Evolutionary conservation across 2,888 invertebrate species (phyloP), one percentile per base, ranked within the genome.

Genomic region (Zygaena filipendulae): DNA sequence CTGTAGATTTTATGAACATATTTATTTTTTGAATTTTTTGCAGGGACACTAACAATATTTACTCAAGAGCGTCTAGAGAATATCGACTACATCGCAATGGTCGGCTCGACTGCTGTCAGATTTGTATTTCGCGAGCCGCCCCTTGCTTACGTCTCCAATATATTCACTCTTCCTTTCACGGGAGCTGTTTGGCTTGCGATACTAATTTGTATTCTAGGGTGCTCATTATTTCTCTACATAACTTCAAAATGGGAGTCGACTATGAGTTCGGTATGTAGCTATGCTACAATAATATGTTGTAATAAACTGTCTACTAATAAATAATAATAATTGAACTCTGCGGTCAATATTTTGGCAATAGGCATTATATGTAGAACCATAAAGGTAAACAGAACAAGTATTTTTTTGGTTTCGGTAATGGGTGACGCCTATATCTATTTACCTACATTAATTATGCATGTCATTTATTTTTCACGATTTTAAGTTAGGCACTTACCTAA

Each of bases 111-210:
- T 0, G 64, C 66, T 0, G 75, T 83, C 1, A 70, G 75, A 13
- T 86, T 88, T 45, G 72, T 88, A 11, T 88, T 88, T 59, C 75
- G 85, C 1, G 84, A 85, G 35, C 88, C 88, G 0, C 83, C 87
- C 0, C 2, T 67, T 87, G 84, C 88, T 0, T 81, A 83, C 29
- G 75, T 87, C 3, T 79, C 82, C 25, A 89, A 88, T 42, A 84
- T 89, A 43, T 88, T 87, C 56, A 64, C 82, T 0, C 53, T 87
- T 2, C 87, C 88, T 0, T 88, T 89, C 55, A 77, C 82, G 2
- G 67, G 59, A 0, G 61, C 68, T 0, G 88, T 88, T 1, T 89
- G 88, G 88, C 43, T 84, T 21, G 80, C 83, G 2, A 74, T 81
- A 22, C 68, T 77, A 6, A 58, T 79, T 1, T 68, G 85, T 25